Evolutionary conservation across 2,797 vertebrate genomes (phyloP).

Genomic region (Pipistrellus kuhlii): DNA sequence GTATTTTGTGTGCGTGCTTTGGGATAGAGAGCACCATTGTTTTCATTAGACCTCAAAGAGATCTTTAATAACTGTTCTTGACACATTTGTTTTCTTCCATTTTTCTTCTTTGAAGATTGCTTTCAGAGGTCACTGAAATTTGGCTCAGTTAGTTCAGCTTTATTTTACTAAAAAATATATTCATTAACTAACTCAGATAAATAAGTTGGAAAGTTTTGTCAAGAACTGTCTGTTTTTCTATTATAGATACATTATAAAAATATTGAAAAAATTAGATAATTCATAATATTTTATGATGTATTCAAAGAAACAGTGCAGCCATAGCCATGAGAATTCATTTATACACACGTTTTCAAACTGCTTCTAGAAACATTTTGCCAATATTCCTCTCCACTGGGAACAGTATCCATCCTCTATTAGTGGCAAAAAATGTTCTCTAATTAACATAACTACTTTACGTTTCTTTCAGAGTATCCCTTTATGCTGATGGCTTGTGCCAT

Average conservation of each 20-base stretch:
- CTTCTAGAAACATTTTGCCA: background rate
- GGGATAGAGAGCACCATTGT: background rate
- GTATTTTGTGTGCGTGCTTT: background rate
- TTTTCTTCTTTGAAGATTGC: background rate
- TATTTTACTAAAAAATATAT: conserved; percentile 21
- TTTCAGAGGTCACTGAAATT: background rate
- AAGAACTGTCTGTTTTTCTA: background rate
- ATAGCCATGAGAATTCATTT: background rate
- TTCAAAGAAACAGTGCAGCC: background rate
- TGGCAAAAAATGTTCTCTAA: background rate
- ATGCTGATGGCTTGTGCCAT: background rate
- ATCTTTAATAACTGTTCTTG: background rate
- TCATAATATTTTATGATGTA: background rate
- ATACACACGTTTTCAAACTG: background rate
- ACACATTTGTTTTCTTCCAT: background rate
- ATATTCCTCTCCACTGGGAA: background rate
- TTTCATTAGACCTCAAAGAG: background rate
- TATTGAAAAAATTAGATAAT: background rate
- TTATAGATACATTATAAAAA: background rate
- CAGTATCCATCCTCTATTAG: background rate
- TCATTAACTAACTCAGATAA: background rate
- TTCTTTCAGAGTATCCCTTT: background rate
- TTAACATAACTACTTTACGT: background rate
- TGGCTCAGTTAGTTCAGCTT: background rate
- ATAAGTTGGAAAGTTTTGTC: background rate